Evolutionary conservation across 2,113 vertebrate species (phyloP).

Genomic region (Limanda limanda): DNA sequence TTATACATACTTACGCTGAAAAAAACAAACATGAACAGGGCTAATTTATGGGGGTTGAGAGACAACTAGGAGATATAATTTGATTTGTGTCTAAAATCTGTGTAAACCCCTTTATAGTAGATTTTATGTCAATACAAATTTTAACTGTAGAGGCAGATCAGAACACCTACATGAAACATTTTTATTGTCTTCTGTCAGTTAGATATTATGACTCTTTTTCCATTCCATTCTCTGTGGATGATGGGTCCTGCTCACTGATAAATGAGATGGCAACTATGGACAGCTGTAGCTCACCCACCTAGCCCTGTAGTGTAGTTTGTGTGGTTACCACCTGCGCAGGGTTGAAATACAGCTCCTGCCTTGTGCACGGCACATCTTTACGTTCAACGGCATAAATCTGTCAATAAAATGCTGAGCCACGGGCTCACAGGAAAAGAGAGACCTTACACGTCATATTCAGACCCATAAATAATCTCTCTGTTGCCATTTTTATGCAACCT

Average conservation of each 20-base stretch:
- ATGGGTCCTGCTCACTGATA: background rate
- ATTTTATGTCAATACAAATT: too few species aligned
- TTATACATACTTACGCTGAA: too few species aligned
- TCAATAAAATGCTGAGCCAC: constrained; percentile 67
- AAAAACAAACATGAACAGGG: too few species aligned
- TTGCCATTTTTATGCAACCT: constrained; percentile 28
- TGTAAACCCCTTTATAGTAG: too few species aligned
- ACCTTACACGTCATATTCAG: constrained; percentile 63
- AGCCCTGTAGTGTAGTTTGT: background rate
- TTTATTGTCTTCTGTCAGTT: background rate
- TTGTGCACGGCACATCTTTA: constrained; percentile 32
- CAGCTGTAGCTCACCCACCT: background rate
- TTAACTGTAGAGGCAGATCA: too few species aligned
- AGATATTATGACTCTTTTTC: background rate
- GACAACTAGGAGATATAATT: too few species aligned
- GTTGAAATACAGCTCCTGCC: constrained; percentile 50
- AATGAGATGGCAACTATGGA: background rate
- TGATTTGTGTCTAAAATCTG: too few species aligned
- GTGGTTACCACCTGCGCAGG: background rate
- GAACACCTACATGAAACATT: too few species aligned
- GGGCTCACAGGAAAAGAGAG: constrained; percentile 18
- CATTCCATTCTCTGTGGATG: background rate
- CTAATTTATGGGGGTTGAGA: too few species aligned
- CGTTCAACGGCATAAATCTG: constrained; percentile 64
- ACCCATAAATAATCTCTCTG: constrained; percentile 46